A percentile compares a stretch with the other conserved stretches of the same genome.
Conservation (phyloP, 2,797 vertebrate species). For the Anas capensis region DNA sequence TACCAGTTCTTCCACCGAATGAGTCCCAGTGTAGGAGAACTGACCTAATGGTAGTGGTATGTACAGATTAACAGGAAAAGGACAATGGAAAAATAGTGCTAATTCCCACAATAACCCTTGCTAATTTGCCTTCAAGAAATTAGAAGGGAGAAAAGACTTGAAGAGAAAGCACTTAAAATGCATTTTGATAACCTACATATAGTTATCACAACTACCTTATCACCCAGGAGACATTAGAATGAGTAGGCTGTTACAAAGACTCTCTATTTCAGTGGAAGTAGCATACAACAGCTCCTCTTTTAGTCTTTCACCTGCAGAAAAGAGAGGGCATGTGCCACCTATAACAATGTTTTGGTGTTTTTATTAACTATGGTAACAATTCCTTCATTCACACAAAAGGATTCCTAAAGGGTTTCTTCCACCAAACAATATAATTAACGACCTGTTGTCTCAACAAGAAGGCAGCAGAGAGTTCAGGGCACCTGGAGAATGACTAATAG, state of each 20-base stretch:
- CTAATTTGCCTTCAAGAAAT: not conserved
- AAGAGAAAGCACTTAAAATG: not conserved
- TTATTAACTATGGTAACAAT: not conserved
- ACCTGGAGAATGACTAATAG: not conserved
- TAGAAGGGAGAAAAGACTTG: not conserved
- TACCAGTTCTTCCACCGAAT: conserved; percentile 15
- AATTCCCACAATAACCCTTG: conserved; percentile 21
- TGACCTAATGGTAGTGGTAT: conserved; percentile 39
- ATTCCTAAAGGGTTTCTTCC: not conserved
- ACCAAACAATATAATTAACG: not conserved
- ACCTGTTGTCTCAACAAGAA: not conserved
- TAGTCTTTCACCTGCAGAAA: not conserved
- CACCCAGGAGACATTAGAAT: not conserved
- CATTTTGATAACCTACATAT: not conserved
- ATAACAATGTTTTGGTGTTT: not conserved
- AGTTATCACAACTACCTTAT: not conserved
- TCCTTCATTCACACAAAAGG: not conserved
- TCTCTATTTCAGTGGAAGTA: not conserved
- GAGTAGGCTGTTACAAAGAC: not conserved
- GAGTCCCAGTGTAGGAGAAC: not conserved
- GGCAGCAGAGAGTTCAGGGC: not conserved
- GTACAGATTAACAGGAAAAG: conserved; percentile 53
- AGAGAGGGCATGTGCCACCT: not conserved
- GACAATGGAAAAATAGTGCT: conserved; percentile 54
- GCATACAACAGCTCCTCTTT: not conserved